Evolutionary conservation across 2,888 invertebrate genomes (phyloP), one percentile per base, ranked within the genome.

Genomic region (Dasypolia templi): DNA sequence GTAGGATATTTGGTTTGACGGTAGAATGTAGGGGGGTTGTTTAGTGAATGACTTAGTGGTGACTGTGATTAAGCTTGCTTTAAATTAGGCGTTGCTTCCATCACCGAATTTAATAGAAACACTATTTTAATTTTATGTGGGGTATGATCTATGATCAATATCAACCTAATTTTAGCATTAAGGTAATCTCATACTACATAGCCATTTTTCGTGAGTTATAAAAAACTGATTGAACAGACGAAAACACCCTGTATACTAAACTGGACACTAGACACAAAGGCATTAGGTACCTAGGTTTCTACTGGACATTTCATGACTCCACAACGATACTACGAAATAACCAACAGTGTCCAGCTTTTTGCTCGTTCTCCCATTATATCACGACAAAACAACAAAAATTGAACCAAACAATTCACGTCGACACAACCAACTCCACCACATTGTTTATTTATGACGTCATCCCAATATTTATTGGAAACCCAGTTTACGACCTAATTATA

Each of bases 401-500:
- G 65, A 65, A 65, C 61, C 19, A 62, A 79, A 69, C 64, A 55
- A 75, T 79, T 75, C 46, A 22, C 56, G 42, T 64, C 9, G 2
- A 64, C 59, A 42, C 64, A 22, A 9, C 51, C 53, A n/a, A 63
- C 42, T 61, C 39, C 51, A 56, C 69, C 22, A 46, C 67, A 70
- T 81, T 56, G 62, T 66, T 44, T 69, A 82, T 77, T 80, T 76
- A 86, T 64, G 76, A 75, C 58, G 44, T 49, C 56, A 58, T 68
- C 55, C 62, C 66, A 67, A 76, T 77, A 86, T 86, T 84, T 80
- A 80, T 72, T 53, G 76, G 58, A 63, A 46, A 53, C 61, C 61
- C 67, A 59, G 83, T 77, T 85, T 82, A 85, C 58, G 62, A 64
- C 76, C 82, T 71, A 75, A 86, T 85, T 80, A 80, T 77, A 64